Evolutionary conservation across 2,113 vertebrate genomes (phyloP), one percentile per base, ranked within the genome.

Genomic region (Acinonyx jubatus): DNA sequence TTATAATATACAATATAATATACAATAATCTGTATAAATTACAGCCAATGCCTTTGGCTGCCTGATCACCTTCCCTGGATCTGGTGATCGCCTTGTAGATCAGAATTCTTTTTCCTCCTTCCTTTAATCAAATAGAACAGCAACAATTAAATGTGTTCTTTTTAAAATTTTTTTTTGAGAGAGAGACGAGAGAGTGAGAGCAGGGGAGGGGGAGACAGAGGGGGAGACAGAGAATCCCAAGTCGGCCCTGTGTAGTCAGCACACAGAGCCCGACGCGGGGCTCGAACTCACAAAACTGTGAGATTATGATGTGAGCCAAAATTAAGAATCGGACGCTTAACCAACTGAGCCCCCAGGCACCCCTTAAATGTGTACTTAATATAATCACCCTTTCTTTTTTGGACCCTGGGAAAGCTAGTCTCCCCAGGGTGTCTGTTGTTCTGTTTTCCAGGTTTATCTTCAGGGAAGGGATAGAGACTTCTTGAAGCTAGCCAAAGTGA

Each of bases 61-160:
- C 66, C 71, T 16, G 78, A 36, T 48, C 55, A 48, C 78, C 88
- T 48, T 91, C 18, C 36, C 36, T 52, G 50, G 10, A 15, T 21
- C 88, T 80, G 33, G 29, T 36, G 78, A 81, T 66, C 52, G 84
- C 80, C 65, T 96, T 66, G 36, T 89, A 81, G 48, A 69, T 90
- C 90, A 91, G 29, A 25, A 61, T 45, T 87, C 94, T 48, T 78
- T 95, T 83, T 97, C 87, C 76, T 85, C 48, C 50, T 97, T 96
- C 80, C 90, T 96, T 97, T 97, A 96, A 97, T 97, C 85, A 89
- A 92, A 74, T 29, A 89, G 68, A 96, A 76, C 3, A 45, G 63
- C 55, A 57, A 68, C 52, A 55, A 63, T 81, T 73, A 74, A 79
- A 55, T 89, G 88, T 45, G 31, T 91, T 96, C 92, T 93, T 82